Evolutionary conservation across 2,797 vertebrate genomes (phyloP).

Genomic region (Etheostoma nigrum): DNA sequence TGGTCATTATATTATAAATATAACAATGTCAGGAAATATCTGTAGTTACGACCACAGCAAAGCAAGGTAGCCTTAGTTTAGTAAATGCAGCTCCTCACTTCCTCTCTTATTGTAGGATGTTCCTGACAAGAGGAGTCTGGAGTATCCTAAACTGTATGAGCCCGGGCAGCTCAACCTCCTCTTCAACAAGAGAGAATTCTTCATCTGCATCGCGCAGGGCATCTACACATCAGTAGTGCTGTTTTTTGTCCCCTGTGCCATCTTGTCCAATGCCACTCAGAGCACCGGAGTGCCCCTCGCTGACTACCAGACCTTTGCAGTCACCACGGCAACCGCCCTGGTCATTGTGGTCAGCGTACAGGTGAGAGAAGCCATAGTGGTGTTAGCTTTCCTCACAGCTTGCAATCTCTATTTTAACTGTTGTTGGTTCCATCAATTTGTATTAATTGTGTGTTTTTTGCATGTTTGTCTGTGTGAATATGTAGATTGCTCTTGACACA

Average conservation of each 20-base stretch:
- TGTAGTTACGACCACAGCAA: neutral
- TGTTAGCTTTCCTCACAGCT: conserved; percentile 3
- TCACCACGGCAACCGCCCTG: conserved; percentile 93
- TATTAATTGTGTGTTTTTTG: conserved; percentile 11
- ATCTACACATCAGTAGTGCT: conserved; percentile 95
- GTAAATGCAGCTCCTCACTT: conserved; percentile 6
- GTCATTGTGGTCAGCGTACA: conserved; percentile 96
- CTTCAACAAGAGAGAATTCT: conserved; percentile 97
- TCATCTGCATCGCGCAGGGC: conserved; percentile 96
- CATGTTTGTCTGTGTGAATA: conserved; percentile 27
- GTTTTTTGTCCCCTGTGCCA: conserved; percentile 93
- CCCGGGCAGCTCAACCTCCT: conserved; percentile 96
- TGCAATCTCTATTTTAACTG: neutral
- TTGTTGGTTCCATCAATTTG: neutral
- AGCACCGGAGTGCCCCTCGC: conserved; percentile 89
- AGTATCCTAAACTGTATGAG: conserved; percentile 95
- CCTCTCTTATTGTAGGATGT: conserved; percentile 85
- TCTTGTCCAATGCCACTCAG: conserved; percentile 88
- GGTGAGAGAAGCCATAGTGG: conserved; percentile 72
- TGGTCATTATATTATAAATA: neutral
- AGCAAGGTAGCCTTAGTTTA: conserved; percentile 10
- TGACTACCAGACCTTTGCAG: conserved; percentile 95
- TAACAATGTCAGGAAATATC: neutral
- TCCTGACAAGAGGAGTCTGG: conserved; percentile 92
- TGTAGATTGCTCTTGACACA: conserved; percentile 92